Evolutionary conservation across 2,888 invertebrate genomes (phyloP).

Genomic region (Aspidapion aeneum): DNA sequence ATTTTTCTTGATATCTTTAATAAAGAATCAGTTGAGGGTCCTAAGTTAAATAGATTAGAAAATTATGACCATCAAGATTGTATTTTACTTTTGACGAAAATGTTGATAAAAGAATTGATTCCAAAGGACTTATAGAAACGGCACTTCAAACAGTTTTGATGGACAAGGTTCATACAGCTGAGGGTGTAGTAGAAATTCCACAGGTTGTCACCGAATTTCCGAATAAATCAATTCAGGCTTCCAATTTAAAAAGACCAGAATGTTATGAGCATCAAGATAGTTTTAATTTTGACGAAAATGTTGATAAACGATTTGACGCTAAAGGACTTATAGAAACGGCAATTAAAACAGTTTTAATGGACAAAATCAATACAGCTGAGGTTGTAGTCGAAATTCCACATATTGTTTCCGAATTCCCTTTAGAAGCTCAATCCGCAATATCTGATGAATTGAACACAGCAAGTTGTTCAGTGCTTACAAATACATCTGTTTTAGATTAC

Average conservation of each 20-base stretch:
- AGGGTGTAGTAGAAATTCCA: neutral
- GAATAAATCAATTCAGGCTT: neutral
- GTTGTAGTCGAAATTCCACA: too few relatives aligned
- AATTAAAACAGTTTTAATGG: constrained; percentile 9
- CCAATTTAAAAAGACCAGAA: neutral
- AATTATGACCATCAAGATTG: neutral
- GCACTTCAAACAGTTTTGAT: constrained; percentile 43
- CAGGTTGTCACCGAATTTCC: too few relatives aligned
- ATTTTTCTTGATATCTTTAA: too few relatives aligned
- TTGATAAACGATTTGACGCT: neutral
- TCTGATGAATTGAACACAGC: neutral
- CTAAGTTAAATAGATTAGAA: too few relatives aligned
- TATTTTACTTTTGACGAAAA: neutral
- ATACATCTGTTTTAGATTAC: neutral
- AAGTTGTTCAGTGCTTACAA: neutral
- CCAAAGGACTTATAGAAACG: constrained; percentile 38
- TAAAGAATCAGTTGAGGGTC: too few relatives aligned
- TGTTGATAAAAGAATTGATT: constrained; percentile 19
- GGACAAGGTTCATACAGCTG: constrained; percentile 33
- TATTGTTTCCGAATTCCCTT: too few relatives aligned
- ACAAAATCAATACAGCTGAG: too few relatives aligned
- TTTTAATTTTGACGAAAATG: neutral
- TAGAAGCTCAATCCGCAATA: too few relatives aligned
- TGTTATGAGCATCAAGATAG: neutral
- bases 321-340: constrained; percentile 16